A percentile compares a stretch with the other conserved stretches of the same genome.
Conservation (phyloP, 2,113 vertebrate species). For the Bos taurus region ARS-UCD2.0 NC_037351.1:11396501-11397000, state of each 20-base stretch:
- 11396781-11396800: not conserved
- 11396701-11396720: not conserved
- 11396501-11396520: not conserved
- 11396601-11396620: not conserved
- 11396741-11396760: not conserved
- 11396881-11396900: not conserved
- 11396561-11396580: not conserved
- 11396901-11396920: not conserved
- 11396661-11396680: not conserved
- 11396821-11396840: not conserved
- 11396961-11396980: not conserved
- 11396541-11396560: accelerated
- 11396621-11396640: not conserved
- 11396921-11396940: not conserved
- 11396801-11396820: not conserved
- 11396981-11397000: not conserved
- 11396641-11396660: not conserved
- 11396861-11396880: not conserved
- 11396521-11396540: not conserved
- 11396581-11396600: not conserved
- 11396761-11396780: not conserved
- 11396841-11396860: accelerated
- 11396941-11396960: no score
- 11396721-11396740: not conserved
- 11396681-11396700: not conserved